A percentile compares a stretch with the other conserved stretches of the same genome.
These are phyloP conservation scores for Ericerus pela DNA, from an alignment of 1,140 invertebrate species.

Conservation along the genomic window DNA sequence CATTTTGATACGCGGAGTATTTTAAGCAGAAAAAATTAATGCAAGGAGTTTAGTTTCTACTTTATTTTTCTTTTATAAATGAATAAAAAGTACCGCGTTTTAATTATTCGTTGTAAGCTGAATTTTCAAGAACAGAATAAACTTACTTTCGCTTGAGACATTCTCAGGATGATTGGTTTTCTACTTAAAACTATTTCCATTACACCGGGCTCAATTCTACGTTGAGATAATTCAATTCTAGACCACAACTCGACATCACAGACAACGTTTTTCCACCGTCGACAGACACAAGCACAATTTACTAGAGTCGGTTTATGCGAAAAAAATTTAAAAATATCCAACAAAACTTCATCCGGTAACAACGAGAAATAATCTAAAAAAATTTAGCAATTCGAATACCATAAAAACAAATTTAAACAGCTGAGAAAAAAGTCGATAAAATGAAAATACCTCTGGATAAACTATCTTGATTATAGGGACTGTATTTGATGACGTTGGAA, in stretches of 20 bases:
- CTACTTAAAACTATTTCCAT: constrained; percentile 52
- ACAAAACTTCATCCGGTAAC: constrained; percentile 65
- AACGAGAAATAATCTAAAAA: constrained; percentile 39
- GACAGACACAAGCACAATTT: constrained; percentile 48
- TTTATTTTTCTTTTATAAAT: no score
- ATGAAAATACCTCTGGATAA: neutral
- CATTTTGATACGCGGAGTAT: no score
- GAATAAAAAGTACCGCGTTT: no score
- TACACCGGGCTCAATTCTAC: constrained; percentile 44
- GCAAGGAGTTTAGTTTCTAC: no score
- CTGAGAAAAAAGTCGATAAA: neutral
- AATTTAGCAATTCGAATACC: no score
- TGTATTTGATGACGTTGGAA: neutral
- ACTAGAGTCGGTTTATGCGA: constrained; percentile 54
- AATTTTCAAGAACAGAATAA: no score
- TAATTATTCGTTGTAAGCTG: no score
- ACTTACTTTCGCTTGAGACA: constrained; percentile 56
- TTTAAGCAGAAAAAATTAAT: no score
- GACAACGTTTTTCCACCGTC: constrained; percentile 53
- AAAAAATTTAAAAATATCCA: constrained; percentile 67
- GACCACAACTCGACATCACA: constrained; percentile 72
- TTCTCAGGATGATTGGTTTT: constrained; percentile 54
- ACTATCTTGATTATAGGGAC: neutral
- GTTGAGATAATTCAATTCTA: constrained; percentile 58
- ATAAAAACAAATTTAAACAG: neutral